Evolutionary conservation across 2,113 vertebrate species (phyloP).

Genomic region (Benitochromis conjunctus): DNA sequence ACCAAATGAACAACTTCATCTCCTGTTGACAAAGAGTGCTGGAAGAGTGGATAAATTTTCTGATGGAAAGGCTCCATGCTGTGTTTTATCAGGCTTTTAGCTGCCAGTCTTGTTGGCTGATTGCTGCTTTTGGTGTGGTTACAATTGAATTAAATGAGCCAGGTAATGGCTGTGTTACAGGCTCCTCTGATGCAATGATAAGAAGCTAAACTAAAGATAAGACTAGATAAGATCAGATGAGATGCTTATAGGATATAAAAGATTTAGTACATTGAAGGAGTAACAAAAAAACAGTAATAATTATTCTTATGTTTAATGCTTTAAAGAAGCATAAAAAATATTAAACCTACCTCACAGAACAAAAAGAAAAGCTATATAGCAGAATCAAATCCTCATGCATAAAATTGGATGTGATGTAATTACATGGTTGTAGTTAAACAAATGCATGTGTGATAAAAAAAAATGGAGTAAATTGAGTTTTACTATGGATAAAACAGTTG

Average conservation of each 20-base stretch:
- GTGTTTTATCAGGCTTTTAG: constrained; percentile 50
- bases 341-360: background rate
- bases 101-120: constrained; percentile 38
- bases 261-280: background rate
- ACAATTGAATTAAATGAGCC: constrained; percentile 56
- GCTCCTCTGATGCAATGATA: background rate
- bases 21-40: constrained; percentile 41
- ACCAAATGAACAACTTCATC: constrained; percentile 43
- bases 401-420: background rate
- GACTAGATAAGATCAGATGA: background rate
- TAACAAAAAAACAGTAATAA: background rate
- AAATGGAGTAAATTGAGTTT: background rate
- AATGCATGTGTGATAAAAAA: background rate
- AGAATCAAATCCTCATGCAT: background rate
- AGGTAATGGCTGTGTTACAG: constrained; percentile 44
- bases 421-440: background rate
- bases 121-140: constrained; percentile 46
- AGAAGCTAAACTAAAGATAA: background rate
- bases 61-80: constrained; percentile 41
- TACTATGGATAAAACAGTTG: background rate
- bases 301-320: background rate
- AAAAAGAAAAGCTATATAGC: background rate
- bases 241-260: background rate
- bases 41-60: constrained; percentile 39
- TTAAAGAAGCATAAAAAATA: background rate